Base-by-base conservation (phyloP, 2,888 invertebrate genomes). In the Synergus japonicus region DNA sequence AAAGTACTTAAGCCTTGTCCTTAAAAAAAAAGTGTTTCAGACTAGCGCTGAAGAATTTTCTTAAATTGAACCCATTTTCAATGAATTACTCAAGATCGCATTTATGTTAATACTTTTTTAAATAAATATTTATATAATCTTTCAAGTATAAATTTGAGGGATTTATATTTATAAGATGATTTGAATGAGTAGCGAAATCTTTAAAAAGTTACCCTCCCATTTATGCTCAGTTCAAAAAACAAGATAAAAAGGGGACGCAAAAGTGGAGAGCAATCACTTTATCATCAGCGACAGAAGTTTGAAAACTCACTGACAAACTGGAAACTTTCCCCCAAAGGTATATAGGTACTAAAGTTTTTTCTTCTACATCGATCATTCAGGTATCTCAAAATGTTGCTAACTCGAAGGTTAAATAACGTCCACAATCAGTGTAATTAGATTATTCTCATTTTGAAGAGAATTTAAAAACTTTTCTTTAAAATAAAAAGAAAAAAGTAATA, bases 241-340 rank as follows among this genome's bases (percentile, higher is more conserved):
- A 46, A 49, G 49, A 73, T 54, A 41, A 54, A 73, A 73, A 73
- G 37, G 12, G 54, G 12, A 49, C 9, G 41, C 49, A 54, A 73
- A 49, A 73, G 73, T 58, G 37, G 54, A 73, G 37, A 54, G 54
- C 54, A 73, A 73, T 73, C 54, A 73, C 73, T 73, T 73, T 54
- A 58, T 73, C 73, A 73, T 73, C 73, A 73, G 54, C 54, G 54
- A 73, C 54, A 73, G 41, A 73, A 58, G 73, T 73, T 73, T 54
- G 37, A 73, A 73, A 73, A 73, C 54, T 73, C 29, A 41, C 37
- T 73, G 73, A 49, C 37, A 73, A 73, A 73, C 54, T 73, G 54
- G 12, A 73, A 73, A 73, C 54, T 73, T 73, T 54, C n/a, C n/a
- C 73, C 54, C 54, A 73, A 54, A 73, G 73, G 73, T 69, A 69